Evolutionary conservation across 2,888 invertebrate genomes (phyloP), one percentile per base, ranked within the genome.

Genomic region (Apoderus coryli): DNA sequence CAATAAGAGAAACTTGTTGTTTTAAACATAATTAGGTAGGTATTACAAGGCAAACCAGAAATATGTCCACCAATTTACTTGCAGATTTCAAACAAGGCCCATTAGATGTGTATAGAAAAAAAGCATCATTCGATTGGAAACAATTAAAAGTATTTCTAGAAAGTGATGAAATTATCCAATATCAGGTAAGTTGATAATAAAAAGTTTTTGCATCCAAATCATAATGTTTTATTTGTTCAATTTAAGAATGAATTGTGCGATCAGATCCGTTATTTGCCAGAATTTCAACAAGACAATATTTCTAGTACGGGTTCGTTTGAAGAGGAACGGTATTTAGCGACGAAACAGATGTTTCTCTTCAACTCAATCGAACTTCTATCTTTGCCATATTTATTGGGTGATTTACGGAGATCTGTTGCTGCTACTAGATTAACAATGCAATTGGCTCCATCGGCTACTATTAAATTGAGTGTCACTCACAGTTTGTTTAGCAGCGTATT

Each of bases 121-220:
- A 62, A 40, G 69, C 76, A 1, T 60, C 69, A 0, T 79, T 79
- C 45, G 71, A 76, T 43, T 75, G 77, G 69, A 72, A 74, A 26
- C 69, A 69, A 33, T 25, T 71, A 48, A 64, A 59, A 48, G 35
- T 67, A 4, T 50, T 64, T 31, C 40, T 70, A 14, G 66, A 69
- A 42, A 60, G 60, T 25, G 65, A 66, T 45, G 65, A 66, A 10
- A 52, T 61, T 22, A 50, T 69, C 24, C 50, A 59, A 33, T 56
- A 61, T 35, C 61, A 67, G 57, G 71, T 70, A 48, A 41, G 29
- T 6, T n/a, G n/a, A n/a, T n/a, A n/a, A n/a, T n/a, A n/a, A n/a
- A n/a, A n/a, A n/a, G n/a, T n/a, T n/a, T n/a, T n/a, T n/a, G n/a
- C n/a, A n/a, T n/a, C n/a, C n/a, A n/a, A n/a, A n/a, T n/a, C n/a